Evolutionary conservation across 2,888 invertebrate genomes (phyloP).

Genomic region (Ochlodes sylvanus): DNA sequence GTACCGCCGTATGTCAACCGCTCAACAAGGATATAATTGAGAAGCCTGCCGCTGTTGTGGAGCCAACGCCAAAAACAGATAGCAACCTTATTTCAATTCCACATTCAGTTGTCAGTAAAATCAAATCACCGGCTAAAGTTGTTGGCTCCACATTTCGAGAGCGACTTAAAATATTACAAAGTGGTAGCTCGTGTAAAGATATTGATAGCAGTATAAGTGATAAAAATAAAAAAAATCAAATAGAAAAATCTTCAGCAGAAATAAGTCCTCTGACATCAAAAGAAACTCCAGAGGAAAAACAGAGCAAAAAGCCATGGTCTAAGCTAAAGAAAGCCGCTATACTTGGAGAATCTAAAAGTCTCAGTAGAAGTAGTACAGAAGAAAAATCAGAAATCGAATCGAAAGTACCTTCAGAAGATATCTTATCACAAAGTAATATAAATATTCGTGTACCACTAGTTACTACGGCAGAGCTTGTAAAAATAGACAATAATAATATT

Average conservation of each 20-base stretch:
- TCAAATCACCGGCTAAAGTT: slow-evolving; percentile 80
- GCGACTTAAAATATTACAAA: slow-evolving; percentile 78
- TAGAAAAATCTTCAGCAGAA: slow-evolving; percentile 67
- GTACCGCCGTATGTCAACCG: slow-evolving; percentile 77
- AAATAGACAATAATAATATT: slow-evolving; percentile 80
- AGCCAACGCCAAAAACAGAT: slow-evolving; percentile 77
- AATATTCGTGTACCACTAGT: slow-evolving; percentile 71
- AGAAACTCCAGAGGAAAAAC: slow-evolving; percentile 68
- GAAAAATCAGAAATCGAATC: slow-evolving; percentile 61
- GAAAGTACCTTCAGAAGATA: slow-evolving; percentile 53
- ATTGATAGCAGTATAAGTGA: slow-evolving; percentile 56
- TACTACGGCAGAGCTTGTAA: slow-evolving; percentile 77
- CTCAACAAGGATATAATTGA: slow-evolving; percentile 71
- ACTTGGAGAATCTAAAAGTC: slow-evolving; percentile 79
- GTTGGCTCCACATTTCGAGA: slow-evolving; percentile 79
- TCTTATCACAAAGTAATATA: slow-evolving; percentile 57
- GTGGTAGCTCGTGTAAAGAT: slow-evolving; percentile 64
- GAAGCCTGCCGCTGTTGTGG: slow-evolving; percentile 75
- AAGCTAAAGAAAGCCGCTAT: slow-evolving; percentile 91
- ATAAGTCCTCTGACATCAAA: slow-evolving; percentile 60
- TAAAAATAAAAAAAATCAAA: slow-evolving; percentile 57
- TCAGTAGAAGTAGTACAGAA: slow-evolving; percentile 69
- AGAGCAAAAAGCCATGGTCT: slow-evolving; percentile 88
- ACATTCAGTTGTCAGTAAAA: slow-evolving; percentile 81
- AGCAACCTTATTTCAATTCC: slow-evolving; percentile 79